Evolutionary conservation across 2,113 vertebrate species (phyloP).

Genomic region (Oxyura jamaicensis): DNA sequence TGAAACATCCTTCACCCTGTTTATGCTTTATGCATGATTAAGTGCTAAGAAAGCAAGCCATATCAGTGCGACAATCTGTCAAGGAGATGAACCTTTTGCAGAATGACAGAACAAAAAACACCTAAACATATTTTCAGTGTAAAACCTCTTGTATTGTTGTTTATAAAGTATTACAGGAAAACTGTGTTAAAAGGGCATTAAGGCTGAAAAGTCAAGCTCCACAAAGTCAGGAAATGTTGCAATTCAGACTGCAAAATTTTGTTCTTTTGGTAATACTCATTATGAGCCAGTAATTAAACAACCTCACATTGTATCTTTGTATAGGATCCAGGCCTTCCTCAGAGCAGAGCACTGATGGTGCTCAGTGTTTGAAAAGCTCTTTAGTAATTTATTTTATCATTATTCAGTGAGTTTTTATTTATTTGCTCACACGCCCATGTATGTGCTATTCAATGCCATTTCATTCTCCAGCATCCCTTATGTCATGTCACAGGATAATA

Average conservation of each 20-base stretch:
- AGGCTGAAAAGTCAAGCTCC: neutral
- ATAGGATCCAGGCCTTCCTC: neutral
- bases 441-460: neutral
- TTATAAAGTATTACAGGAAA: neutral
- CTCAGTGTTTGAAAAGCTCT: neutral
- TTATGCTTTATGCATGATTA: conserved; percentile 62
- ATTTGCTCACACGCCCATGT: neutral
- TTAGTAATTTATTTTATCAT: neutral
- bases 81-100: conserved; percentile 36
- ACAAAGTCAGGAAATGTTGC: neutral
- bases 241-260: neutral
- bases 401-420: neutral
- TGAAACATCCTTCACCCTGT: conserved; percentile 61
- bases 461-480: neutral
- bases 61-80: conserved; percentile 5
- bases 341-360: neutral
- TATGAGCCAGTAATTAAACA: neutral
- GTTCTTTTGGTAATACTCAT: neutral
- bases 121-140: conserved; percentile 9
- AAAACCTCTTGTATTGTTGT: neutral
- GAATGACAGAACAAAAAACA: neutral
- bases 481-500: neutral
- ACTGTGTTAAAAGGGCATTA: conserved; percentile 16
- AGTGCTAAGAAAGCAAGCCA: conserved; percentile 24
- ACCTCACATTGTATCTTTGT: neutral